A percentile compares a stretch with the other conserved stretches of the same genome.
Evolutionary conservation across 2,113 vertebrate species (phyloP).

Genomic region (Ptilonorhynchus violaceus): DNA sequence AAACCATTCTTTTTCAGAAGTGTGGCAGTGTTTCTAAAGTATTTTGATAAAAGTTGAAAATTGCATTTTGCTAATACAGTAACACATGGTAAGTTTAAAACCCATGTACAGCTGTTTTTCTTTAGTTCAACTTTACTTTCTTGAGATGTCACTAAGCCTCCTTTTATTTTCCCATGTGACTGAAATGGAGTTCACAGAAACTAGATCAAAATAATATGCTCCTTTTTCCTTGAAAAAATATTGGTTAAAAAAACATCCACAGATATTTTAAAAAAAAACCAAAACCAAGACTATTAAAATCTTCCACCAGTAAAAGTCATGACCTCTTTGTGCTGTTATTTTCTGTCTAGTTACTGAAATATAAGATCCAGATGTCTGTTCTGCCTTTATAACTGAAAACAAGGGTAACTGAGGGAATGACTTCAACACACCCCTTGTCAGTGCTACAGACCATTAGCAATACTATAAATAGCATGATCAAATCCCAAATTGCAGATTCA

Average conservation of each 20-base stretch:
- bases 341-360: not conserved
- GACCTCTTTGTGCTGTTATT: not conserved
- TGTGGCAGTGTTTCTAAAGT: not conserved
- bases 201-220: not conserved
- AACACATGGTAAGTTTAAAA: not conserved
- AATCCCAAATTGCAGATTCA: constrained; percentile 40
- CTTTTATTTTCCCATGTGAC: not conserved
- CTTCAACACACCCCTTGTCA: constrained; percentile 1
- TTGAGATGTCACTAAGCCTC: not conserved
- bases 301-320: not conserved
- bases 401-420: not conserved
- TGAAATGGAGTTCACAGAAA: not conserved
- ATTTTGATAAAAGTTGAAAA: not conserved
- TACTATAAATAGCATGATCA: constrained; percentile 42
- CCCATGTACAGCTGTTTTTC: not conserved
- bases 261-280: not conserved
- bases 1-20: not conserved
- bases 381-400: not conserved
- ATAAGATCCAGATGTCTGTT: not conserved
- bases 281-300: not conserved
- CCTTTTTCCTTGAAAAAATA: not conserved
- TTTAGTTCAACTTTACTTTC: not conserved
- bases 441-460: constrained; percentile 21
- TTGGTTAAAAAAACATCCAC: not conserved
- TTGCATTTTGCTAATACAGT: not conserved